Evolutionary conservation across 2,797 vertebrate genomes (phyloP), one percentile per base, ranked within the genome.

Genomic region (Otolemur crassicaudatus): DNA sequence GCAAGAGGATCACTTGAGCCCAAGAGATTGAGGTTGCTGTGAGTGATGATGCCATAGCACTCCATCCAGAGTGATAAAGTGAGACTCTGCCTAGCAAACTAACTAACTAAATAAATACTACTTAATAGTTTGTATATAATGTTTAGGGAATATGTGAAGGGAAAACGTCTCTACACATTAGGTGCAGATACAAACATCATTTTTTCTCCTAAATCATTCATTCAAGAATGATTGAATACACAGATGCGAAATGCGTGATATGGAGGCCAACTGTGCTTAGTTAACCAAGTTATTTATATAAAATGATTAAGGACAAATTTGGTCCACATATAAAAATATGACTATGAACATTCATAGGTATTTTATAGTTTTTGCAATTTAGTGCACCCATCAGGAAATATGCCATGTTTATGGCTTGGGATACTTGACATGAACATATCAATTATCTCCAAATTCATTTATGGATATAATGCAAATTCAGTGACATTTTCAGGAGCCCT

Each of bases 261-360:
- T 23, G 1, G n/a, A 80, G 22, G 56, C 34, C 14, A 34, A 37
- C 14, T 25, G 7, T 37, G 94, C 96, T 97, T 98, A 97, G 63
- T 79, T 88, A 94, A 22, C 67, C 87, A 46, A 95, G 61, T 97
- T 93, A 97, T 69, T 94, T 84, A 82, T 91, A 69, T 75, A 93
- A 95, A 87, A 86, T 73, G 60, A 92, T 40, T 88, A 93, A 85
- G 87, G 40, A 90, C 60, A 97, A 97, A 63, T 86, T 89, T 80
- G 31, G 19, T 86, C 23, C 29, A 79, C 12, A 67, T 80, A 93
- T 92, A 70, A 95, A 92, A 94, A 72, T 84, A 19, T 77, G 90
- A 65, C 92, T 40, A 70, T 37, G 73, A 87, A 56, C 7, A 29
- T 63, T 94, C 19, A 93, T 60, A 60, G 34, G 37, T 37, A 84